These are phyloP conservation scores for Antheraea yamamai DNA, from an alignment of 2,888 invertebrate species.

Conservation along the genomic window DNA sequence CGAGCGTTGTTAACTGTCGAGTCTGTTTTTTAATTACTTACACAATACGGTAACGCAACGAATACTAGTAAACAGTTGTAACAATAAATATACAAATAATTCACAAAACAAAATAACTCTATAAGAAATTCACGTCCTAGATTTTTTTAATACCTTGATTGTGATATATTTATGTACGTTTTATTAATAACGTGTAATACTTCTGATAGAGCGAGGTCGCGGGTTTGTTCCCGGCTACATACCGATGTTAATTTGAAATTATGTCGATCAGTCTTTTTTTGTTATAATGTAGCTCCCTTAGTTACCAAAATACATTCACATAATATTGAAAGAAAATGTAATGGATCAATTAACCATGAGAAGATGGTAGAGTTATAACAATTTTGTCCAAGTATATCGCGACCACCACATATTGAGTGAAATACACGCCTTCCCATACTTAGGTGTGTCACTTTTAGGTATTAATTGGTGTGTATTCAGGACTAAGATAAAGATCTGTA, in stretches of 20 bases:
- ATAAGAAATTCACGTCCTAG: constrained; percentile 48
- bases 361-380: no score
- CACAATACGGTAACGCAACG: constrained; percentile 22
- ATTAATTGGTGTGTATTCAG: no score
- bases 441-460: no score
- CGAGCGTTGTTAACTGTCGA: background rate
- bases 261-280: background rate
- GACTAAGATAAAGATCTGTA: no score
- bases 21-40: background rate
- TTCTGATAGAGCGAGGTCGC: constrained; percentile 5
- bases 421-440: no score
- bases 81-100: constrained; percentile 50
- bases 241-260: background rate
- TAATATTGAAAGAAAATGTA: background rate
- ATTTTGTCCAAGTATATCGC: no score
- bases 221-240: background rate
- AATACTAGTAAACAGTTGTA: constrained; percentile 29
- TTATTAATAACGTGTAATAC: constrained; percentile 5
- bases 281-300: background rate
- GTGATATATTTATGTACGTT: constrained; percentile 11
- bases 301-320: background rate
- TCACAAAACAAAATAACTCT: constrained; percentile 34
- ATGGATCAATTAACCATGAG: no score
- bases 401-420: no score
- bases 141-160: constrained; percentile 35